Conservation (phyloP, 1,140 invertebrate genomes). For the Cotesia chilonis region DNA sequence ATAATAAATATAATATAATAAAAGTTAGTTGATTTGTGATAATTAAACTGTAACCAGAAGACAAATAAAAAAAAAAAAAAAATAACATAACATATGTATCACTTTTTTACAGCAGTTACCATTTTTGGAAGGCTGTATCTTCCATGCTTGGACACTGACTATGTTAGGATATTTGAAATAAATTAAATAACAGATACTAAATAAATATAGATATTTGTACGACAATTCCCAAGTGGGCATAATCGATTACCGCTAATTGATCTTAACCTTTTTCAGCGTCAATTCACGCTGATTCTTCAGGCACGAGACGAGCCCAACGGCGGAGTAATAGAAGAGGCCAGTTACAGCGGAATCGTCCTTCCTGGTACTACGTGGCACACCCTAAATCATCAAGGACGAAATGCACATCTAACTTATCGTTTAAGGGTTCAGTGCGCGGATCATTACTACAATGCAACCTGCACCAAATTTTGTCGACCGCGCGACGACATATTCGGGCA, state of each 20-base stretch:
- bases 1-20: not conserved
- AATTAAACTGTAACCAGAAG: not conserved
- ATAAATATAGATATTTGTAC: too few species aligned
- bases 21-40: slow-evolving; percentile 15
- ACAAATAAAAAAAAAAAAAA: not conserved
- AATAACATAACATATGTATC: not conserved
- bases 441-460: slow-evolving; percentile 94
- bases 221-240: not conserved
- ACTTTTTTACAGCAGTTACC: not conserved
- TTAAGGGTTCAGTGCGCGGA: slow-evolving; percentile 89
- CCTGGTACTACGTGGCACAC: slow-evolving; percentile 91
- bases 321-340: slow-evolving; percentile 85
- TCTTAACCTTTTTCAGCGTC: slow-evolving; percentile 77
- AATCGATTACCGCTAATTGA: slow-evolving; percentile 40
- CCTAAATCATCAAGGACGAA: slow-evolving; percentile 79
- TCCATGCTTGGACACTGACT: not conserved
- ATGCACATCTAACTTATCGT: slow-evolving; percentile 82
- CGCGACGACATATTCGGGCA: slow-evolving; percentile 94
- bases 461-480: slow-evolving; percentile 91
- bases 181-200: too few species aligned
- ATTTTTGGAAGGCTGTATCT: slow-evolving; percentile 21
- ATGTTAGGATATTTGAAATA: too few species aligned
- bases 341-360: slow-evolving; percentile 88
- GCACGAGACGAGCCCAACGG: slow-evolving; percentile 82
- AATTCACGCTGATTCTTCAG: slow-evolving; percentile 90